Evolutionary conservation across 2,888 invertebrate species (phyloP), one percentile per base, ranked within the genome.

Genomic region (Drosophila nr. perissopoda): DNA sequence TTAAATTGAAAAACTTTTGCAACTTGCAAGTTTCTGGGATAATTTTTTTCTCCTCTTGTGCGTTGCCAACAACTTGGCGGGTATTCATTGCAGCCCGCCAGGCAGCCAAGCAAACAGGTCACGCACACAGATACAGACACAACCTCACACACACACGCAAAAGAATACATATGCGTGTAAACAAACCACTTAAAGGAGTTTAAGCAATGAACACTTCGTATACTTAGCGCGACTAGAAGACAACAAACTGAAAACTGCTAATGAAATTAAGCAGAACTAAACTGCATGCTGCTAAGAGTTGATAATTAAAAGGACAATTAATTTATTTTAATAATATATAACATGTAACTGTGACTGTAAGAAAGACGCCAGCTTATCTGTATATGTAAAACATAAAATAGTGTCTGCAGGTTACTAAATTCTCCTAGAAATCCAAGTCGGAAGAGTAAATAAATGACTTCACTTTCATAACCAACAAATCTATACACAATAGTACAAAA

Each of bases 1-100:
- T 87, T 76, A 87, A 87, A 87, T 87, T 87, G 89, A 87, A 87
- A 87, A 87, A 87, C 68, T 87, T 87, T 86, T 80, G 69, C 77
- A 87, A 79, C 82, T 87, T 78, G 73, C 77, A 84, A 87, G 77
- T 89, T 86, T 73, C 67, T 72, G 40, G 64, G 65, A 68, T 75
- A 64, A 57, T 64, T 62, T 69, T 65, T 59, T 59, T 53, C 27
- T 52, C 10, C 11, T 38, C 49, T 68, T 69, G 61, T 76, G 62
- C 69, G 72, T 52, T 68, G 67, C 61, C 33, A 63, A 64, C 67
- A 73, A 83, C 72, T 81, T 78, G 69, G 59, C 68, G 49, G 67
- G 73, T 79, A 85, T 88, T 83, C 81, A 75, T 76, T 80, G 87
- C 89, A 71, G 68, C 73, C 67, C 78, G 51, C 45, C 67, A 62